Conservation (phyloP, 2,888 invertebrate genomes). For the Pheosia gnoma region DNA sequence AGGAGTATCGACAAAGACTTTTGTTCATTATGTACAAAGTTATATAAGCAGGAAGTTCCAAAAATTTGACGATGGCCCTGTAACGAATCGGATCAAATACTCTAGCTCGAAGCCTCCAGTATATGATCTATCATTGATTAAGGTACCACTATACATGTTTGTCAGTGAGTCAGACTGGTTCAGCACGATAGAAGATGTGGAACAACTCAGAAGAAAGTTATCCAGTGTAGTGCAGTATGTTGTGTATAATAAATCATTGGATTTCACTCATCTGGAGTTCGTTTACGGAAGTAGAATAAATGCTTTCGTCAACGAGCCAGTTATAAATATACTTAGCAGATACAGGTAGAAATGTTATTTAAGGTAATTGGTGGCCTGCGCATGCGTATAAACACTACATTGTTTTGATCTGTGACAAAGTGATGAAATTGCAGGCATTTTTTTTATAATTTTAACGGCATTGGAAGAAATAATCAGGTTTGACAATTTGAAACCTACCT, state of each 20-base stretch:
- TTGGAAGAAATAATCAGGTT: no score
- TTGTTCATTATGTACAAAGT: conserved; percentile 68
- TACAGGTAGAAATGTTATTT: background rate
- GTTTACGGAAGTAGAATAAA: conserved; percentile 65
- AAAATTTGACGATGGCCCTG: conserved; percentile 61
- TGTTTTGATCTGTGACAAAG: background rate
- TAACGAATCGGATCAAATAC: conserved; percentile 53
- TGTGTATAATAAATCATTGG: conserved; percentile 55
- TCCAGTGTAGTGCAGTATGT: conserved; percentile 53
- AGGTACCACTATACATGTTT: conserved; percentile 59
- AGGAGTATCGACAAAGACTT: conserved; percentile 63
- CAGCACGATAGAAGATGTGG: conserved; percentile 57
- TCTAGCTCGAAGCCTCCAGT: conserved; percentile 54
- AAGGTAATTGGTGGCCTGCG: background rate
- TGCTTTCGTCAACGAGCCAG: conserved; percentile 57
- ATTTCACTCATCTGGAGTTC: conserved; percentile 73
- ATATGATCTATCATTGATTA: conserved; percentile 59
- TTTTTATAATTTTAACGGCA: no score
- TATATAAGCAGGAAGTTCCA: conserved; percentile 62
- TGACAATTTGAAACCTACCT: no score
- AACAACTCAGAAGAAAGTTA: conserved; percentile 48
- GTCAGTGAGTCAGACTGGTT: conserved; percentile 70
- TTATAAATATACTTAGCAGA: conserved; percentile 48
- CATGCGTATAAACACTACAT: background rate
- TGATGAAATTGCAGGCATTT: background rate